Base-by-base conservation (phyloP, 2,113 vertebrate genomes). In the Lanius ludovicianus region DNA sequence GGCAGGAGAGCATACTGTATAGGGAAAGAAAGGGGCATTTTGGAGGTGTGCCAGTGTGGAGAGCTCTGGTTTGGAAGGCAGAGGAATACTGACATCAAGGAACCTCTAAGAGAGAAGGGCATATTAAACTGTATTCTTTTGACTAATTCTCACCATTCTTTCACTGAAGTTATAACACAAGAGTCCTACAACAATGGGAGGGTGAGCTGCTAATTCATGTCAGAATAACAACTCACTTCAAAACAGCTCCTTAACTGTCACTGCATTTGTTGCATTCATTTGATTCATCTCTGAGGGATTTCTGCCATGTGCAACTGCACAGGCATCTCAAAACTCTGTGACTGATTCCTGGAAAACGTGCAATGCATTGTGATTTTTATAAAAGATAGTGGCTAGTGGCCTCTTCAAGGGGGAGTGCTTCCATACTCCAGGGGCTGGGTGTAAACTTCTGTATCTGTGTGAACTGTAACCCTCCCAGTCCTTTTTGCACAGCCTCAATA, bases 401-500 rank as follows among this genome's bases (percentile, higher is more conserved):
- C 22, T 59, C 15, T 49, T 44, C n/a, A 53, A 13, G 1, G 11
- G 4, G 27, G 11, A 59, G 4, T 21, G 8, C 13, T 82, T 57
- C n/a, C 7, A 1, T 75, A 0, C 23, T 70, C 30, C 46, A 74
- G 15, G 7, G 10, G 3, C 7, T 69, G 3, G 2, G 0, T 47
- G 1, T 7, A 16, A 4, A 41, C 4, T 15, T 67, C 79, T 46
- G 1, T 15, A 47, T 27, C 9, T 13, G 23, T 24, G 8, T 19
- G n/a, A 60, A 16, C 9, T 42, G 5, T 31, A 15, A 25, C 11
- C 56, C 27, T 35, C 22, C 8, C 13, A 42, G 2, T 11, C 6
- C 4, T 27, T 78, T 87, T 35, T 37, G 4, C 14, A 15, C 2
- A 0, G 0, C 6, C 30, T 56, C 1, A 1, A 5, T 44, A 6